Evolutionary conservation across 1,140 invertebrate species (phyloP), one percentile per base, ranked within the genome.

Genomic region (Pollicipes pollicipes): DNA sequence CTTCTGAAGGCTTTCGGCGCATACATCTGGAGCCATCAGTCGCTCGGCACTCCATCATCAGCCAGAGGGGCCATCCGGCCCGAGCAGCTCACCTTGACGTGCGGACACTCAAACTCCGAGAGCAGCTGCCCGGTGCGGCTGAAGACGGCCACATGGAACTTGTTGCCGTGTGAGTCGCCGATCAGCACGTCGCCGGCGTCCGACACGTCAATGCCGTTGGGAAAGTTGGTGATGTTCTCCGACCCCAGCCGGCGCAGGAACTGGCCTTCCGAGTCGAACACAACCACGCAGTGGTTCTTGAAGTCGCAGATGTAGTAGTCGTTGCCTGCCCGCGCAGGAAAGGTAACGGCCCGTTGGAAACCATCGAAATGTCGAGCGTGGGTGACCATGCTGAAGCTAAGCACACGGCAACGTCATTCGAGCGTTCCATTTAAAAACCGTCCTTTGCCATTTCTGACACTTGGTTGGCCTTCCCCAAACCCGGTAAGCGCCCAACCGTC

Each of bases 261-360:
- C 70, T 87, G 85, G 72, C 95, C 95, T 70, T 92, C 89, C 78
- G 95, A 91, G 78, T 88, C 90, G 80, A 96, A 97, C 28, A 97
- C 94, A 45, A 94, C 92, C 27, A 98, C 93, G 79, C 93, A 96
- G 80, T 97, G 95, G 70, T 93, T 94, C 82, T 97, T 97, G 79
- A 97, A 98, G 80, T 98, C 95, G 80, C 95, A 97, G 30, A 97
- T 92, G 82, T 93, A 98, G 82, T 93, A 97, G 80, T 96, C 92
- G 77, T 93, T 92, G 72, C 90, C 63, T 64, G 27, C 17, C 35
- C 35, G 35, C n/a, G n/a, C n/a, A n/a, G n/a, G n/a, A 90, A 68
- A 30, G 16, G 66, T n/a, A 66, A 66, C 70, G 58, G 35, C 32
- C 29, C 58, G 30, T 17, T 68, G 35, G 70, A 69, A 71, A 27